Percentiles rank a stretch among this genome's conserved stretches.
Conservation (phyloP, 2,113 vertebrate species). For the Lophochroa leadbeateri region DNA sequence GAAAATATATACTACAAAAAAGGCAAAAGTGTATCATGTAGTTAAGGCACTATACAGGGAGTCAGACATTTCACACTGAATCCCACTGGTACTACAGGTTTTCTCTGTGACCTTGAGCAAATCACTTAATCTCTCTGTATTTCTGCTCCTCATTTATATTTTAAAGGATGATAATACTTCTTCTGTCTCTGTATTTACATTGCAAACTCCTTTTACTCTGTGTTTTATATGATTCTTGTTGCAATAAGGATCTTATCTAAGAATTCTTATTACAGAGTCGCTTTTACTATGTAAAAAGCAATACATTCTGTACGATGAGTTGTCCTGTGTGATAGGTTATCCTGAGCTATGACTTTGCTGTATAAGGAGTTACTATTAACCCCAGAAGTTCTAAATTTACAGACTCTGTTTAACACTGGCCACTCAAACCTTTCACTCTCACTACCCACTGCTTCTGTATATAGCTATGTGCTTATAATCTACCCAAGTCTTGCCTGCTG, state of each 20-base stretch:
- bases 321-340: not conserved
- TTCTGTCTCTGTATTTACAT: slow-evolving; percentile 14
- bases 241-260: not conserved
- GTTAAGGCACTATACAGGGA: not conserved
- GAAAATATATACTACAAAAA: not conserved
- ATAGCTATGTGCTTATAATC: not conserved
- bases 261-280: not conserved
- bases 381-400: not conserved
- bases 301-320: not conserved
- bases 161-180: not conserved
- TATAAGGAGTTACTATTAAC: not conserved
- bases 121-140: not conserved
- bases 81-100: not conserved
- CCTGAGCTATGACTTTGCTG: not conserved
- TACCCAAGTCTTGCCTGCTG: not conserved
- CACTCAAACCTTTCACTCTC: not conserved
- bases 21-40: not conserved
- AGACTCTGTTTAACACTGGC: not conserved
- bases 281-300: not conserved
- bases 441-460: not conserved
- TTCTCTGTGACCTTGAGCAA: slow-evolving; percentile 46
- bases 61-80: not conserved
- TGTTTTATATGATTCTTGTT: not conserved
- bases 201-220: not conserved
- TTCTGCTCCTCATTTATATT: slow-evolving; percentile 23